Evolutionary conservation across 2,113 vertebrate species (phyloP).

Genomic region (Axis porcinus): DNA sequence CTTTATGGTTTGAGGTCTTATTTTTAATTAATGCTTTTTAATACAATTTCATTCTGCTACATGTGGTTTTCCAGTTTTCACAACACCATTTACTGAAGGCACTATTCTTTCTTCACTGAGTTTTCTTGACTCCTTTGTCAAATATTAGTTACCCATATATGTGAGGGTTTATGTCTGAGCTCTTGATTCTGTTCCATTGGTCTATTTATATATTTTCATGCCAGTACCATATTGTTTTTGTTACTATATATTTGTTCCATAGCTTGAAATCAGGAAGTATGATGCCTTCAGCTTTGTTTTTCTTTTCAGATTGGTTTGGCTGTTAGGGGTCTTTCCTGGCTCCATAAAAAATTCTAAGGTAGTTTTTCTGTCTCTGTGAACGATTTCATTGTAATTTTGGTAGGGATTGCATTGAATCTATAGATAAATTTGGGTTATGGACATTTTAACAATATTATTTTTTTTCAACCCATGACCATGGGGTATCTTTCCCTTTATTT

Average conservation of each 20-base stretch:
- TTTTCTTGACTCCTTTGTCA: not conserved
- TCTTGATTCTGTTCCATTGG: not conserved
- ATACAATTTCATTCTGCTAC: not conserved
- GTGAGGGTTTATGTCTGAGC: not conserved
- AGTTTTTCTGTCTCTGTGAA: not conserved
- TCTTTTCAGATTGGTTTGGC: not conserved
- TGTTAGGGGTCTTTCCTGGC: not conserved
- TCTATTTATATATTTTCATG: not conserved
- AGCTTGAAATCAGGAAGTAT: not conserved
- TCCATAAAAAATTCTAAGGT: not conserved
- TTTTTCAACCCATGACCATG: not conserved
- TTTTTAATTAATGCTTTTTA: not conserved
- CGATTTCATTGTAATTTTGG: not conserved
- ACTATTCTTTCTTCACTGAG: not conserved
- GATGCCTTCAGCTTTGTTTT: not conserved
- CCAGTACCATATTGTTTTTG: not conserved
- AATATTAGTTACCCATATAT: not conserved
- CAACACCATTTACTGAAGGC: not conserved
- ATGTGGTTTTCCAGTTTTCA: not conserved
- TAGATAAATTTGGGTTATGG: not conserved
- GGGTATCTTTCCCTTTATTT: not conserved
- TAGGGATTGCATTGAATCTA: not conserved
- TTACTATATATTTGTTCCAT: not conserved
- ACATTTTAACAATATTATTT: not conserved
- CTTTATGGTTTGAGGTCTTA: not conserved